phyloP scores from a whole-genome alignment of 2,888 invertebrate species.

The Acrocera orbiculus region DNA sequence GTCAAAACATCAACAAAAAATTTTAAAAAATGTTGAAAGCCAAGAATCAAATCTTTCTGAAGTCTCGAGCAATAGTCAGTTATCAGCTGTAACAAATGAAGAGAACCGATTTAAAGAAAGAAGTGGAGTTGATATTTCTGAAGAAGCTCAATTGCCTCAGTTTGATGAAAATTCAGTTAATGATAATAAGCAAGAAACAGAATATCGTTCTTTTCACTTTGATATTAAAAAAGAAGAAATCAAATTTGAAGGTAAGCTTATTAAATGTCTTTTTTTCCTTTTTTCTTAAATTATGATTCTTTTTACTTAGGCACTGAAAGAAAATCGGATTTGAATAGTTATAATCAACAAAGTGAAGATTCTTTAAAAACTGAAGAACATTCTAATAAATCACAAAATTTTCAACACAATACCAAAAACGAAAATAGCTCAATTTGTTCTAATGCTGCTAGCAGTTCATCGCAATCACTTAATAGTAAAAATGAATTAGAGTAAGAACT shows the following conservation, averaged over 20 bases:
- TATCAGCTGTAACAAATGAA: constrained; percentile 37
- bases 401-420: no score
- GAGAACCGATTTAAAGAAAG: constrained; percentile 18
- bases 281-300: not conserved
- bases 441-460: not conserved
- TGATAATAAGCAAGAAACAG: not conserved
- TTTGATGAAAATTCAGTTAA: constrained; percentile 24
- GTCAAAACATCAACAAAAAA: no score
- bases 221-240: constrained; percentile 30
- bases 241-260: constrained; percentile 27
- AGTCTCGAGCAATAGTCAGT: constrained; percentile 41
- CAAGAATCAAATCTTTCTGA: constrained; percentile 44
- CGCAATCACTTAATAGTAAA: not conserved
- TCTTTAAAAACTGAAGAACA: no score
- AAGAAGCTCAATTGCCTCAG: constrained; percentile 31
- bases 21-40: no score
- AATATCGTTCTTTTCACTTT: constrained; percentile 22
- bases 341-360: not conserved
- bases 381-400: no score
- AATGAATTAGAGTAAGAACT: constrained; percentile 1
- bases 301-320: constrained; percentile 20
- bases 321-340: constrained; percentile 6
- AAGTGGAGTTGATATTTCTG: constrained; percentile 27
- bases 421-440: not conserved
- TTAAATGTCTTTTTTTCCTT: no score